phyloP scores from a whole-genome alignment of 2,113 vertebrate genomes.

The Pampusana beccarii region DNA sequence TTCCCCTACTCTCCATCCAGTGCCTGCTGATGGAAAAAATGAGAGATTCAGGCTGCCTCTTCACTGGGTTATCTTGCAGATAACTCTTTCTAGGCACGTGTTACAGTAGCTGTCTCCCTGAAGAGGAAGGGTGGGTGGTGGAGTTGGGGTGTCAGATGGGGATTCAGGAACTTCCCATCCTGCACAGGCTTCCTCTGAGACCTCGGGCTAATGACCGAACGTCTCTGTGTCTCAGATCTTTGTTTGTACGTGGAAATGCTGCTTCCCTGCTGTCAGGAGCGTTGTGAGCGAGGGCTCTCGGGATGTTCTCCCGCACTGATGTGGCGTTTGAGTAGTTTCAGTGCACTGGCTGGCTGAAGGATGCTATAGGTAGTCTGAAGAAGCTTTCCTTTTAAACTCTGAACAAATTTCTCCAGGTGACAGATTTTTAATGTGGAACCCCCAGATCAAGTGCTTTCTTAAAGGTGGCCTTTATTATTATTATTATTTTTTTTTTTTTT shows the following conservation, averaged over 20 bases:
- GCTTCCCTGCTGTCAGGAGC: neutral
- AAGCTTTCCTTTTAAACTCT: neutral
- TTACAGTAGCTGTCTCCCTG: neutral
- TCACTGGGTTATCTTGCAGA: neutral
- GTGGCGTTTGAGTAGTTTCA: neutral
- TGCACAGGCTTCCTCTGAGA: neutral
- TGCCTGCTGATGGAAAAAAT: neutral
- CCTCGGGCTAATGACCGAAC: neutral
- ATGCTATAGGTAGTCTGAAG: neutral
- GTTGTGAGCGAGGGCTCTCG: accelerated
- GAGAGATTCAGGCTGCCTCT: neutral
- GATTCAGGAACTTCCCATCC: accelerated
- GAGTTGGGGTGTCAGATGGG: accelerated
- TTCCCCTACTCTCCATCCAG: neutral
- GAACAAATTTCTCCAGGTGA: neutral
- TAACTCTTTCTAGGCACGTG: neutral
- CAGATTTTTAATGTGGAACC: neutral
- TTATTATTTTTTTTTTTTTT: neutral
- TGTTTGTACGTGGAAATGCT: neutral
- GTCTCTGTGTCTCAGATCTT: neutral
- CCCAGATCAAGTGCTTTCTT: neutral
- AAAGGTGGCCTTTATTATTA: neutral
- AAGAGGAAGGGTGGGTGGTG: neutral
- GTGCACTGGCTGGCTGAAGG: neutral
- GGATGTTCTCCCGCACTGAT: neutral